These are phyloP conservation scores for Macrophya annulata DNA, from an alignment of 2,888 invertebrate species.

Conservation along the genomic window DNA sequence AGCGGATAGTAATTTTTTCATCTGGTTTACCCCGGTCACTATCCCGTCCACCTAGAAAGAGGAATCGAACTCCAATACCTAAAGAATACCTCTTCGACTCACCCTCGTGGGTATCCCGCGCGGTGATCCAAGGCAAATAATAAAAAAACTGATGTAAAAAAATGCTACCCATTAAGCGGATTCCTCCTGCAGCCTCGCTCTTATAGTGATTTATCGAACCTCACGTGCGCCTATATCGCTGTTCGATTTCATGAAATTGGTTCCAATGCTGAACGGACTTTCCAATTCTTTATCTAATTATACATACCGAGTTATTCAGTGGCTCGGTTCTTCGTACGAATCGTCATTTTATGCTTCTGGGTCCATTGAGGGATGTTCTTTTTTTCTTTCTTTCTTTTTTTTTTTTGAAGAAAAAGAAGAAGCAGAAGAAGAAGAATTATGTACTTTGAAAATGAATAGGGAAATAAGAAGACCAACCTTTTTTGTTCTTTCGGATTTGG, in stretches of 20 bases:
- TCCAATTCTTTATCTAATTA: background rate
- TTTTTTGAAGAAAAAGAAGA: background rate
- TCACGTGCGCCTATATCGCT: conserved; percentile 16
- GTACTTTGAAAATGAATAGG: background rate
- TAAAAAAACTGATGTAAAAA: conserved; percentile 32
- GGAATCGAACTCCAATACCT: conserved; percentile 34
- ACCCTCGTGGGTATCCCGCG: conserved; percentile 11
- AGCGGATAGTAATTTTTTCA: conserved; percentile 59
- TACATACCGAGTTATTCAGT: background rate
- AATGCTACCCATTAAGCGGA: conserved; percentile 49
- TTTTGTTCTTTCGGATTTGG: background rate
- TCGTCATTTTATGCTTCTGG: background rate
- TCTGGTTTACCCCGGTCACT: conserved; percentile 23
- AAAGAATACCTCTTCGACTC: conserved; percentile 31
- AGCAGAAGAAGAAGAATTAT: background rate
- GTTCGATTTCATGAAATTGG: conserved; percentile 37
- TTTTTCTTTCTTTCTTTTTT: background rate
- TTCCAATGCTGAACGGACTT: conserved; percentile 29
- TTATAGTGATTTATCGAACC: conserved; percentile 63
- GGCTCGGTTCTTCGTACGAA: background rate
- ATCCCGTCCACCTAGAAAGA: background rate
- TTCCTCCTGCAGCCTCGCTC: conserved; percentile 40
- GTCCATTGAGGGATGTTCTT: background rate
- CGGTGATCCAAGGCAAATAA: conserved; percentile 38
- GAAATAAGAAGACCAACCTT: background rate